These are phyloP conservation scores for Macrochelys suwanniensis DNA, from an alignment of 2,797 vertebrate species.

Conservation along the genomic window DNA sequence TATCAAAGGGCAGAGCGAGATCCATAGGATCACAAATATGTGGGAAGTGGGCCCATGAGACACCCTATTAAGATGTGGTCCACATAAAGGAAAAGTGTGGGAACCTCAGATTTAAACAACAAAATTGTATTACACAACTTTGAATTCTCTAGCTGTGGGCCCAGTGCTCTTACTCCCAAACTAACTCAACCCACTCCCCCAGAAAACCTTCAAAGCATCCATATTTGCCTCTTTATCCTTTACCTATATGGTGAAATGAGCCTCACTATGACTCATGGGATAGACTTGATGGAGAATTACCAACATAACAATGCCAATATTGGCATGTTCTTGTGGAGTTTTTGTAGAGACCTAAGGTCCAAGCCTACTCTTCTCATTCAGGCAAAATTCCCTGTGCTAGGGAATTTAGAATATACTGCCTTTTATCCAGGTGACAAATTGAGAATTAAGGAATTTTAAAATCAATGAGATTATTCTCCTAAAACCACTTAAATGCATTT, in stretches of 20 bases:
- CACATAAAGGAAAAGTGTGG: not conserved
- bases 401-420: not conserved
- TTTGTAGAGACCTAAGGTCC: not conserved
- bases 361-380: not conserved
- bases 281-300: not conserved
- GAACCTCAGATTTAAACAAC: not conserved
- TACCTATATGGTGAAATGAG: not conserved
- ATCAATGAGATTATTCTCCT: not conserved
- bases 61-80: not conserved
- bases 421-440: not conserved
- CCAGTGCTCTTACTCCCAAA: not conserved
- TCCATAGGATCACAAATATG: not conserved
- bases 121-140: not conserved
- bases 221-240: not conserved
- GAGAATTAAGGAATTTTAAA: not conserved
- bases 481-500: not conserved
- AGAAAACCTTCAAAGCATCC: rapidly evolving
- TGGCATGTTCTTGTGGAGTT: not conserved
- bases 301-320: not conserved
- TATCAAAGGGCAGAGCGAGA: not conserved
- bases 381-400: not conserved
- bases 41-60: not conserved
- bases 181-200: not conserved
- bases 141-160: not conserved
- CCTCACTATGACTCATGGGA: not conserved